Evolutionary conservation across 2,888 invertebrate species (phyloP), one percentile per base, ranked within the genome.

Genomic region (Ganaspis brasiliensis): DNA sequence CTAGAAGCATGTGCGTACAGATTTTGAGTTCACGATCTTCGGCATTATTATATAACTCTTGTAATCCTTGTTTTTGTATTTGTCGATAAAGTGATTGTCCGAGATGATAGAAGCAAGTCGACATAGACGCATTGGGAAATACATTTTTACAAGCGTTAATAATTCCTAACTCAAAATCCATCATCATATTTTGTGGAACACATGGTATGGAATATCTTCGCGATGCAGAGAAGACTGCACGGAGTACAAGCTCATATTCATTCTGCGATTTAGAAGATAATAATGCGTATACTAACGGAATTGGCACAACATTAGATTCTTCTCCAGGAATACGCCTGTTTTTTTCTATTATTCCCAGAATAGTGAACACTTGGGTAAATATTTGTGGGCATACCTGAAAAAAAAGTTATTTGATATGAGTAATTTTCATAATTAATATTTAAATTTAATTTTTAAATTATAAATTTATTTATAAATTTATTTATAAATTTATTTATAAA

Each of bases 161-260:
- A 10, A 77, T 77, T 3, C 74, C 71, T 49, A 61, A n/a, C 45
- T 77, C 61, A 6, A 77, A 78, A 16, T 75, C 61, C 0, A 16
- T 31, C 67, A 74, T 55, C 4, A 74, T 49, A 24, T 19, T 52
- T 52, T 35, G 31, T 12, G 70, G 74, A 35, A 21, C 31, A 12
- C 55, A 26, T 37, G 26, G 14, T 26, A 67, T 74, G 6, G 31
- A 21, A 26, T 52, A 74, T 10, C 40, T 26, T 52, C 24, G 31
- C 12, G 72, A 59, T 1, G 45, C 56, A n/a, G 59, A 16, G 8
- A 72, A 21, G 19, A 76, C 63, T 24, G 55, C 59, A 35, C 6
- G n/a, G 6, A 73, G 52, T 12, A 72, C 76, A 16, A 16, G 10
- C 12, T 14, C 37, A 63, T 72, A 72, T 49, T 56, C n/a, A n/a